phyloP scores from a whole-genome alignment of 2,888 invertebrate species.

The Eulithis testata region DNA sequence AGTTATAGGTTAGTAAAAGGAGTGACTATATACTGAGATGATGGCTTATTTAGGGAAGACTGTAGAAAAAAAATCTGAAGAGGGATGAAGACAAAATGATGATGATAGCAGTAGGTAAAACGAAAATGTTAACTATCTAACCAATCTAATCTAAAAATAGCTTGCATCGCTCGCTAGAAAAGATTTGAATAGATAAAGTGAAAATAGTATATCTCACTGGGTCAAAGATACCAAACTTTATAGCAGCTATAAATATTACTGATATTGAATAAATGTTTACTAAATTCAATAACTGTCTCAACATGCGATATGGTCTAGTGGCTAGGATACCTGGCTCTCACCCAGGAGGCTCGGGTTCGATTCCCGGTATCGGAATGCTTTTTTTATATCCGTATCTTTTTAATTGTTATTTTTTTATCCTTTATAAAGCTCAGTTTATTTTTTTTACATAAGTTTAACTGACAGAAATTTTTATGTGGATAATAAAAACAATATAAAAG shows the following conservation, averaged over 20 bases:
- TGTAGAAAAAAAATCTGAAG: too few relatives aligned
- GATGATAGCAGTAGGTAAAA: too few relatives aligned
- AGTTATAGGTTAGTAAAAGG: too few relatives aligned
- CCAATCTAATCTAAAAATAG: slow-evolving; percentile 8
- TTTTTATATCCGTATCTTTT: slow-evolving; percentile 31
- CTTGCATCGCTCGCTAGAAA: slow-evolving; percentile 5
- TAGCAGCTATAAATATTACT: slow-evolving; percentile 28
- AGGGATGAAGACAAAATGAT: too few relatives aligned
- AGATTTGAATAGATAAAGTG: slow-evolving; percentile 14
- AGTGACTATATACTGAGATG: too few relatives aligned
- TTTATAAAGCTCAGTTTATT: background rate
- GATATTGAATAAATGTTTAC: slow-evolving; percentile 10
- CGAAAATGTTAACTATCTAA: background rate
- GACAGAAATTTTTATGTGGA: slow-evolving; percentile 6
- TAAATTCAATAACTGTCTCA: background rate
- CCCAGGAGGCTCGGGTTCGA: slow-evolving; percentile 87
- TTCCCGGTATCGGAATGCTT: slow-evolving; percentile 83
- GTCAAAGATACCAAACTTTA: slow-evolving; percentile 33
- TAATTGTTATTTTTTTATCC: too few relatives aligned
- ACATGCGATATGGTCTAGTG: slow-evolving; percentile 85
- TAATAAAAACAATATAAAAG: slow-evolving; percentile 26
- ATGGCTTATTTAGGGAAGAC: too few relatives aligned
- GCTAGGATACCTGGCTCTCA: slow-evolving; percentile 90
- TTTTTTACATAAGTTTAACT: slow-evolving; percentile 1
- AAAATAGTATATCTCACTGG: slow-evolving; percentile 32